Evolutionary conservation across 1,140 invertebrate genomes (phyloP).

Genomic region (Spodoptera frugiperda): DNA sequence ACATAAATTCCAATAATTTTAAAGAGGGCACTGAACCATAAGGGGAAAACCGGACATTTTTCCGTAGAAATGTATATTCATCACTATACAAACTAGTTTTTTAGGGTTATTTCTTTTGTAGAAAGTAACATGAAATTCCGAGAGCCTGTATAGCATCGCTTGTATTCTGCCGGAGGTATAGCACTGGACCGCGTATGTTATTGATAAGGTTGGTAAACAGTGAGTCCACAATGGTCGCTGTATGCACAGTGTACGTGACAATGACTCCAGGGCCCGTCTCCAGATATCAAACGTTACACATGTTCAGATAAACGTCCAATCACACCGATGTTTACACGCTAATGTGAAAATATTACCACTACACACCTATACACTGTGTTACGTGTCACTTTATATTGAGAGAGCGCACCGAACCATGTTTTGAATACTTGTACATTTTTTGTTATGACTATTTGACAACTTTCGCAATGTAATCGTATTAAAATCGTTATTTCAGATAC

Average conservation of each 20-base stretch:
- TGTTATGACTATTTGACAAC: conserved; percentile 16
- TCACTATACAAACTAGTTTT: conserved; percentile 5
- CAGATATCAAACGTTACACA: conserved; percentile 65
- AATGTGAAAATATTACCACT: conserved; percentile 47
- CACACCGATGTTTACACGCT: conserved; percentile 68
- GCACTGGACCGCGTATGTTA: conserved; percentile 59
- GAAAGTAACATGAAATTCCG: background rate
- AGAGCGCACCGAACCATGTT: conserved; percentile 23
- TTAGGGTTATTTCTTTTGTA: background rate
- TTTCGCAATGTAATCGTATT: conserved; percentile 14
- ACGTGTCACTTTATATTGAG: conserved; percentile 24
- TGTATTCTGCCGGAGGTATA: conserved; percentile 57
- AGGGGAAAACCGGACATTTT: conserved; percentile 1
- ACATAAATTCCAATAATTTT: background rate
- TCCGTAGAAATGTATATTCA: background rate
- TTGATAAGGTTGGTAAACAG: conserved; percentile 82
- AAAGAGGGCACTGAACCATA: background rate
- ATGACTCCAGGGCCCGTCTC: conserved; percentile 64
- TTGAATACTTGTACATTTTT: conserved; percentile 16
- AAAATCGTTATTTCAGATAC: conserved; percentile 2
- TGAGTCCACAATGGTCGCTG: conserved; percentile 65
- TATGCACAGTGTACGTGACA: conserved; percentile 71
- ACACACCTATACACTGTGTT: background rate
- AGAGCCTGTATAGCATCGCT: conserved; percentile 40
- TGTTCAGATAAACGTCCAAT: conserved; percentile 70